Conservation (phyloP, 2,797 vertebrate genomes). For the Melanotaenia nigrans region DNA sequence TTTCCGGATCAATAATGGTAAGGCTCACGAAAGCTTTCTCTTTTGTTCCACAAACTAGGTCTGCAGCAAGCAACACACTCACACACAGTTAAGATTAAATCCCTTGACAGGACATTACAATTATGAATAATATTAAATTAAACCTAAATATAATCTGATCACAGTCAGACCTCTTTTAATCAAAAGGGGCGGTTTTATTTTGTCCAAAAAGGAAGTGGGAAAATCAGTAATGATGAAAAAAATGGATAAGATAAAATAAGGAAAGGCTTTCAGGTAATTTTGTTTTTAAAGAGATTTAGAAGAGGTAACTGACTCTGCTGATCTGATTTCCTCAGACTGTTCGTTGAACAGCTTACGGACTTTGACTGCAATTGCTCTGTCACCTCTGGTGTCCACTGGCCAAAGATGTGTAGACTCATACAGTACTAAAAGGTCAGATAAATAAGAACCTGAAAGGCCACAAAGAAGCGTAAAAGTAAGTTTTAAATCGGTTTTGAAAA, state of each 20-base stretch:
- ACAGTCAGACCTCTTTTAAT: neutral
- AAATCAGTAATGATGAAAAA: neutral
- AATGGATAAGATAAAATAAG: too few species aligned
- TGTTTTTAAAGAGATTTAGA: neutral
- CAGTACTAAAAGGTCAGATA: neutral
- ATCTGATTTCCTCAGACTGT: neutral
- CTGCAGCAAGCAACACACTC: neutral
- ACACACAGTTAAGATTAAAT: neutral
- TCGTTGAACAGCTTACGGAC: neutral
- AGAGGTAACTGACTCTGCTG: too few species aligned
- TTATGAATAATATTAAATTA: neutral
- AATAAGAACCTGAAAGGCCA: neutral
- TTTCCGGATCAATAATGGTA: neutral
- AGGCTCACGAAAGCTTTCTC: conserved; percentile 39
- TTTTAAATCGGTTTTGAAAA: neutral
- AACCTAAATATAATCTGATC: neutral
- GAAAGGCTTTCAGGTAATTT: neutral
- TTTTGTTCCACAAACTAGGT: conserved; percentile 6
- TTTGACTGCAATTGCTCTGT: neutral
- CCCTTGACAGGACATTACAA: neutral
- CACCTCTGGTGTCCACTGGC: neutral
- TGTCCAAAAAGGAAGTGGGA: neutral
- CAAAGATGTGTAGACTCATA: neutral
- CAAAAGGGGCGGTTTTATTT: neutral
- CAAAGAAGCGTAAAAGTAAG: neutral